A percentile compares a stretch with the other conserved stretches of the same genome.
Conservation (phyloP, 2,888 invertebrate genomes). For the Drosophila affinis region DNA sequence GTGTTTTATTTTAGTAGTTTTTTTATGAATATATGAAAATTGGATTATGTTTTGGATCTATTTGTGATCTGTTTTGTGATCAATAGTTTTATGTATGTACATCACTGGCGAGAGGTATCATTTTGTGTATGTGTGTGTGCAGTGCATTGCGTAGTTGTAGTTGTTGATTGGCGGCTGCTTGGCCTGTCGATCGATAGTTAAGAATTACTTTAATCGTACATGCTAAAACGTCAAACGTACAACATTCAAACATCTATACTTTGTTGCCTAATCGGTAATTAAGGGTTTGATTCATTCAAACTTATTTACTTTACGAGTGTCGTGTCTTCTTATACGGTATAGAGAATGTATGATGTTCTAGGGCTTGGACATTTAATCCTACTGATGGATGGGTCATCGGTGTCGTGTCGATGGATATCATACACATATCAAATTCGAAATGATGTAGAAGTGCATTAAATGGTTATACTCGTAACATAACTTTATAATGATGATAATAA, state of each 20-base stretch:
- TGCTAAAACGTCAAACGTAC: constrained; percentile 69
- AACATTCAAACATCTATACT: constrained; percentile 57
- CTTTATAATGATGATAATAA: constrained; percentile 27
- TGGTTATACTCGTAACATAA: neutral
- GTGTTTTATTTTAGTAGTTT: constrained; percentile 40
- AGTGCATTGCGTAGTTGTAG: neutral
- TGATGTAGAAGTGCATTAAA: constrained; percentile 39
- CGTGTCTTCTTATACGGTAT: constrained; percentile 70
- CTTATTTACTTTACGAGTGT: constrained; percentile 68
- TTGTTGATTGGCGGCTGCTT: neutral
- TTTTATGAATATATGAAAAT: constrained; percentile 22
- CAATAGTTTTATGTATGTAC: constrained; percentile 34
- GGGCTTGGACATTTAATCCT: constrained; percentile 5
- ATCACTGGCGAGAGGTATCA: constrained; percentile 6
- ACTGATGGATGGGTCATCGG: constrained; percentile 28
- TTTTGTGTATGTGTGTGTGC: neutral
- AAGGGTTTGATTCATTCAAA: constrained; percentile 36
- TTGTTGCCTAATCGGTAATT: constrained; percentile 40
- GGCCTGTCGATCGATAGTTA: constrained; percentile 10
- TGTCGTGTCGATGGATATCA: constrained; percentile 31
- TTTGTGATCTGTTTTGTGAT: constrained; percentile 12
- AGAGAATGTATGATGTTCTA: constrained; percentile 65
- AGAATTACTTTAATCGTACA: constrained; percentile 35
- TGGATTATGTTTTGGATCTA: constrained; percentile 19
- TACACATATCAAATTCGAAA: constrained; percentile 51